Conservation (phyloP, 2,113 vertebrate species). For the Pipa parva region DNA sequence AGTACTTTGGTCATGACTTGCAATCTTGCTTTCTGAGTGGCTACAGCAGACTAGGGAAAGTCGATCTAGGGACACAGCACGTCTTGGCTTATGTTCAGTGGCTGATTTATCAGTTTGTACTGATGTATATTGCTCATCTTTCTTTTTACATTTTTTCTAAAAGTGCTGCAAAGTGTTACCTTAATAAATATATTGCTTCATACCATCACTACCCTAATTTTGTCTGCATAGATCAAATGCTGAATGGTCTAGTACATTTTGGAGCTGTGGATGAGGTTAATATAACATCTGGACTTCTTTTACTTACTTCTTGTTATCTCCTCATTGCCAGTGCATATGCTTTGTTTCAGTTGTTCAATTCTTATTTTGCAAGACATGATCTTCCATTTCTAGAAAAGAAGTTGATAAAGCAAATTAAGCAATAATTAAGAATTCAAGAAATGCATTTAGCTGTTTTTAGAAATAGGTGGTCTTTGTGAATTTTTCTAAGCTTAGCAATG, state of each 20-base stretch:
- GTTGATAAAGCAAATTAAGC: too few species aligned
- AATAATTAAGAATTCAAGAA: too few species aligned
- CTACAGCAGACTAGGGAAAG: conserved; percentile 50
- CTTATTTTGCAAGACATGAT: conserved; percentile 95
- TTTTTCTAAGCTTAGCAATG: too few species aligned
- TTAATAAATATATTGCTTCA: too few species aligned
- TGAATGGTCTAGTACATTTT: too few species aligned
- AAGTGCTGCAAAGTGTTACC: conserved; percentile 60
- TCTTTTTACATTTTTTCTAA: conserved; percentile 66
- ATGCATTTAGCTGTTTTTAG: too few species aligned
- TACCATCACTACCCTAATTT: too few species aligned
- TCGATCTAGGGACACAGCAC: conserved; percentile 62
- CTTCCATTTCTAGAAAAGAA: conserved; percentile 87
- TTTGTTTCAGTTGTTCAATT: conserved; percentile 91
- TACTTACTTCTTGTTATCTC: conserved; percentile 83
- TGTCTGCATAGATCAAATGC: too few species aligned
- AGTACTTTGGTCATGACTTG: conserved; percentile 27
- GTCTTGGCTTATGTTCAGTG: conserved; percentile 48
- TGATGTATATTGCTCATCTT: conserved; percentile 61
- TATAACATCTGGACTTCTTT: neutral
- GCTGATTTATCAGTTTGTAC: conserved; percentile 36
- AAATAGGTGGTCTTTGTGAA: too few species aligned
- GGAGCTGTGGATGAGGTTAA: neutral
- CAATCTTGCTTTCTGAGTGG: conserved; percentile 50
- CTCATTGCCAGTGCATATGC: conserved; percentile 80